Evolutionary conservation across 1,140 invertebrate species (phyloP).

Genomic region (Cyclargus thomasi): DNA sequence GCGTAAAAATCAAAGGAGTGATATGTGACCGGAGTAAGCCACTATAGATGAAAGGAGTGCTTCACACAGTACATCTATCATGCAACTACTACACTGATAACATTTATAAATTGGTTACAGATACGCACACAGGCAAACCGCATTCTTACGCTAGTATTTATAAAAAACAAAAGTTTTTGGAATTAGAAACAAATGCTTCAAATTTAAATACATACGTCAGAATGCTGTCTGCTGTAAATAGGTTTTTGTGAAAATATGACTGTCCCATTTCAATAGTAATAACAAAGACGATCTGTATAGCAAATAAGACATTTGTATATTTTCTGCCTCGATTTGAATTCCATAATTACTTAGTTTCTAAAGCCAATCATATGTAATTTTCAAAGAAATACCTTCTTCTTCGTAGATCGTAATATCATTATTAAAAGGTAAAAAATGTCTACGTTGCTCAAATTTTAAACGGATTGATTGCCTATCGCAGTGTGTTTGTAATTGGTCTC

Average conservation of each 20-base stretch:
- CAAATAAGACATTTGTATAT: too few species aligned
- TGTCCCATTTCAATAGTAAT: background rate
- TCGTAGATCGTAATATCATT: background rate
- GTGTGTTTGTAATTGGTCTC: background rate
- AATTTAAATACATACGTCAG: too few species aligned
- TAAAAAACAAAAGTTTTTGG: too few species aligned
- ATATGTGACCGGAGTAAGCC: slow-evolving; percentile 38
- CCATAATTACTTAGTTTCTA: too few species aligned
- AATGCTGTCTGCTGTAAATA: background rate
- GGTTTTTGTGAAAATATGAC: background rate
- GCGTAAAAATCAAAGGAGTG: slow-evolving; percentile 27
- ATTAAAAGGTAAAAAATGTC: background rate
- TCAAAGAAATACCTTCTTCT: background rate
- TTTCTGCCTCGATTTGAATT: too few species aligned
- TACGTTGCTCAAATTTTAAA: background rate
- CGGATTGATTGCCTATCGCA: background rate
- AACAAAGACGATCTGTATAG: too few species aligned
- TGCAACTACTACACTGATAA: slow-evolving; percentile 50
- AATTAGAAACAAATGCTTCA: background rate
- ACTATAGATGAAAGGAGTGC: slow-evolving; percentile 38
- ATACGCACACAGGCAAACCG: slow-evolving; percentile 23
- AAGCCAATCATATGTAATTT: background rate
- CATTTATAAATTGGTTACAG: slow-evolving; percentile 27
- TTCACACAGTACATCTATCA: slow-evolving; percentile 46
- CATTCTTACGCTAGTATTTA: slow-evolving; percentile 22